Evolutionary conservation across 1,140 invertebrate species (phyloP).

Genomic region (Hydropsyche tenuis): DNA sequence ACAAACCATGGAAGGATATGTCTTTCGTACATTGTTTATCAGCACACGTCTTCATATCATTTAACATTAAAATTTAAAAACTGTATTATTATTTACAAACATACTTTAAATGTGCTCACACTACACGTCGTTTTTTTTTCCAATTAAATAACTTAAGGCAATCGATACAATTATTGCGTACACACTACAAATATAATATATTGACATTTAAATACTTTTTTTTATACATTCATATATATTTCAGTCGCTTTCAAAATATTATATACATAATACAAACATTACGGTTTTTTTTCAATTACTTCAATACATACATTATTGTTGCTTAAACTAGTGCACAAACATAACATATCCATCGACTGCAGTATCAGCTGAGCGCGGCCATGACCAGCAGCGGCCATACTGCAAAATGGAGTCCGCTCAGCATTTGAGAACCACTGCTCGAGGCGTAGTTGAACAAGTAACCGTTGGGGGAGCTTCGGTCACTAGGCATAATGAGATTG

Average conservation of each 20-base stretch:
- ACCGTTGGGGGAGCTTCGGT: slow-evolving; percentile 43
- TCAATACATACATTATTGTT: not conserved
- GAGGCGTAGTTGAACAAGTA: slow-evolving; percentile 42
- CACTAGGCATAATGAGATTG: slow-evolving; percentile 44
- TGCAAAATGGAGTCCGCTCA: slow-evolving; percentile 4
- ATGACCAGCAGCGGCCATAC: not conserved
- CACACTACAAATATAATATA: slow-evolving; percentile 12
- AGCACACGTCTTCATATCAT: slow-evolving; percentile 13
- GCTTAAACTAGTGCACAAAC: not conserved
- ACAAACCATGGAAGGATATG: slow-evolving; percentile 49
- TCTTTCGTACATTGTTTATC: slow-evolving; percentile 49
- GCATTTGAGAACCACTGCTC: slow-evolving; percentile 27
- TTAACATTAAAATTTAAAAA: slow-evolving; percentile 1
- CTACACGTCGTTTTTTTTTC: not conserved
- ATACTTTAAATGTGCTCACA: slow-evolving; percentile 2
- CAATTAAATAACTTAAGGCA: slow-evolving; percentile 3
- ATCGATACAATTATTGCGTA: slow-evolving; percentile 23
- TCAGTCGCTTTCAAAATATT: slow-evolving; percentile 13
- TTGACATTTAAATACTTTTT: slow-evolving; percentile 21
- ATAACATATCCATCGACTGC: too few species aligned
- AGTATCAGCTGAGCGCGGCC: not conserved
- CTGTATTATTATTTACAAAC: not conserved
- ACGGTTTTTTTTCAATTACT: not conserved
- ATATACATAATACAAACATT: not conserved
- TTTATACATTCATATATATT: slow-evolving; percentile 11